Percentiles rank a stretch among this genome's conserved stretches.
Conservation (phyloP, 2,888 invertebrate genomes). For the Lottia scabra region DNA sequence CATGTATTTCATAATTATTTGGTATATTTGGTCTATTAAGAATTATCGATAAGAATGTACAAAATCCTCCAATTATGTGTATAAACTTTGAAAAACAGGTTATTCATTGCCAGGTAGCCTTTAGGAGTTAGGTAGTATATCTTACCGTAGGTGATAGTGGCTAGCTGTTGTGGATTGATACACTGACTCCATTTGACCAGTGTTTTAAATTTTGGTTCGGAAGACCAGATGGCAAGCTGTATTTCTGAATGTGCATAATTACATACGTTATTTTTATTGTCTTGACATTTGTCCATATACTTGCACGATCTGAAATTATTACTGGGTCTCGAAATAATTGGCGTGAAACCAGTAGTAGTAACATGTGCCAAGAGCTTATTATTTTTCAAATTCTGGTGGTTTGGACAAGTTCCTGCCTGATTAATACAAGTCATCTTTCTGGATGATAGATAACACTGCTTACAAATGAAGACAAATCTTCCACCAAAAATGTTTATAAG, state of each 20-base stretch:
- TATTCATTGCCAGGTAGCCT: no score
- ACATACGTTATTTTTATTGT: slow-evolving; percentile 44
- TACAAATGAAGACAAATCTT: slow-evolving; percentile 57
- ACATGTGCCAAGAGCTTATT: slow-evolving; percentile 55
- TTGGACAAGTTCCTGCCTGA: slow-evolving; percentile 26
- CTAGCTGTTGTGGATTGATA: no score
- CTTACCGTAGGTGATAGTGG: no score
- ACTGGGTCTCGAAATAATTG: slow-evolving; percentile 27
- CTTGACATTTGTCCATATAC: slow-evolving; percentile 51
- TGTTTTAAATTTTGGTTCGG: no score
- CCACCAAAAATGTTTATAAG: slow-evolving; percentile 53
- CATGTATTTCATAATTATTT: no score
- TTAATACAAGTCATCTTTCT: slow-evolving; percentile 38
- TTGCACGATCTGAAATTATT: slow-evolving; percentile 55
- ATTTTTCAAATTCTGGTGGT: slow-evolving; percentile 52
- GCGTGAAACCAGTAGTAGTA: slow-evolving; percentile 46
- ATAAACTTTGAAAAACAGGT: no score
- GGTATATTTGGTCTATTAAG: no score
- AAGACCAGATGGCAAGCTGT: slow-evolving; percentile 60
- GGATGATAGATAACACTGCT: slow-evolving; percentile 53
- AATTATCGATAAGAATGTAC: no score
- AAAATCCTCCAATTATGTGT: no score
- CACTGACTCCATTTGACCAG: no score
- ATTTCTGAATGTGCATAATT: slow-evolving; percentile 64
- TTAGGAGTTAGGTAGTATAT: no score